A percentile compares a stretch with the other conserved stretches of the same genome.
phyloP scores from a whole-genome alignment of 2,888 invertebrate genomes.

The Palloptera scutellata region DNA sequence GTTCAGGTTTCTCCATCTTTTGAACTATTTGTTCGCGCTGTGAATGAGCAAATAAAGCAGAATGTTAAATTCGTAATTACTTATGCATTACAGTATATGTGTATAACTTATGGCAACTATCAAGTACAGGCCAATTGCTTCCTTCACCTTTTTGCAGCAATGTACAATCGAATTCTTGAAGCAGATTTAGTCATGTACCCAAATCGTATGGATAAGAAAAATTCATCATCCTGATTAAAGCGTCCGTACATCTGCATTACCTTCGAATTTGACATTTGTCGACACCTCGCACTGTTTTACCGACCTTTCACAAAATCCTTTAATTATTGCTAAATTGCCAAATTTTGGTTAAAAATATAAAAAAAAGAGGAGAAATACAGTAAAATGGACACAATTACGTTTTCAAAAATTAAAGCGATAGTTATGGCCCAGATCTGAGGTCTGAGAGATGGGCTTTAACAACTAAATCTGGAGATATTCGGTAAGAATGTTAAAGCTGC shows the following conservation, averaged over 20 bases:
- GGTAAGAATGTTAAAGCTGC: too few species aligned
- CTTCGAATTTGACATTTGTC: too few species aligned
- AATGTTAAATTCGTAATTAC: background rate
- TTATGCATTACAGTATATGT: conserved; percentile 78
- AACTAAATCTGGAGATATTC: too few species aligned
- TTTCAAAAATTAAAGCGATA: too few species aligned
- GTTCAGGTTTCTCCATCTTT: conserved; percentile 82
- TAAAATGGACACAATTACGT: too few species aligned
- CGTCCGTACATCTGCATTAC: conserved; percentile 67
- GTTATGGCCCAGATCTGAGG: too few species aligned
- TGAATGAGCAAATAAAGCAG: background rate
- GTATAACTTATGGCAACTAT: conserved; percentile 86
- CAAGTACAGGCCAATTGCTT: conserved; percentile 78
- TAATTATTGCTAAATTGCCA: too few species aligned
- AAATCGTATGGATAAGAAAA: conserved; percentile 88
- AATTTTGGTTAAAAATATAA: too few species aligned
- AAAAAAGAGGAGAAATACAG: too few species aligned
- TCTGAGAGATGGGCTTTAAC: too few species aligned
- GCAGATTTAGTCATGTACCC: conserved; percentile 71
- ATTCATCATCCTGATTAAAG: conserved; percentile 66
- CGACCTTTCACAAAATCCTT: too few species aligned
- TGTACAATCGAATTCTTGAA: conserved; percentile 73
- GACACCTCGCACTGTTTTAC: too few species aligned
- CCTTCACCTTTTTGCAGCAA: conserved; percentile 72
- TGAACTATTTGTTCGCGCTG: conserved; percentile 89